Evolutionary conservation across 2,797 vertebrate species (phyloP).

Genomic region (Premnoplex brunnescens): DNA sequence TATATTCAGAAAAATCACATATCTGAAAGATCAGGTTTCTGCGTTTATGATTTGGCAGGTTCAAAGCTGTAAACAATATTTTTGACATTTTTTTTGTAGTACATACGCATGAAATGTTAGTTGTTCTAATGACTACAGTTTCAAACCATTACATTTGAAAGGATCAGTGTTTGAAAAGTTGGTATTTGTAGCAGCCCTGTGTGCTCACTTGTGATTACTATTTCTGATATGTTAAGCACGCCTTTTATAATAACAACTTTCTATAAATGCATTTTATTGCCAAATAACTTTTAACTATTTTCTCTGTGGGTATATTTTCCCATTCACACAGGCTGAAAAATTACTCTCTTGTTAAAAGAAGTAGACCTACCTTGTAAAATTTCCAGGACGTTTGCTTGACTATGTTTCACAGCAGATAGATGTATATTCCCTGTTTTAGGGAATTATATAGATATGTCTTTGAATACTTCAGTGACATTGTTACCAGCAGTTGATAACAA

Average conservation of each 20-base stretch:
- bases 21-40: neutral
- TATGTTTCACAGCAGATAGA: neutral
- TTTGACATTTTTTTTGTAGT: neutral
- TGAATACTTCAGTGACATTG: neutral
- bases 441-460: neutral
- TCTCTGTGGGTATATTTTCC: neutral
- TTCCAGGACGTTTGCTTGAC: neutral
- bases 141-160: neutral
- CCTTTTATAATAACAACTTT: neutral
- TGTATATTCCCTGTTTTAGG: neutral
- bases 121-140: conserved; percentile 4
- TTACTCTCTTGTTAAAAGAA: neutral
- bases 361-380: neutral
- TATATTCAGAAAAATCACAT: neutral
- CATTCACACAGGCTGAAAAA: neutral
- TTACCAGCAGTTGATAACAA: neutral
- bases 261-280: neutral
- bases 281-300: neutral
- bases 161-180: neutral
- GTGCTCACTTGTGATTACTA: neutral
- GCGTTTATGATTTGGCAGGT: neutral
- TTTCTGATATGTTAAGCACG: neutral
- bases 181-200: neutral
- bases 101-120: neutral
- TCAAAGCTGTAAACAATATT: neutral